Percentiles rank a stretch among this genome's conserved stretches.
Conservation (phyloP, 2,797 vertebrate species). For the Bradypodion ventrale region DNA sequence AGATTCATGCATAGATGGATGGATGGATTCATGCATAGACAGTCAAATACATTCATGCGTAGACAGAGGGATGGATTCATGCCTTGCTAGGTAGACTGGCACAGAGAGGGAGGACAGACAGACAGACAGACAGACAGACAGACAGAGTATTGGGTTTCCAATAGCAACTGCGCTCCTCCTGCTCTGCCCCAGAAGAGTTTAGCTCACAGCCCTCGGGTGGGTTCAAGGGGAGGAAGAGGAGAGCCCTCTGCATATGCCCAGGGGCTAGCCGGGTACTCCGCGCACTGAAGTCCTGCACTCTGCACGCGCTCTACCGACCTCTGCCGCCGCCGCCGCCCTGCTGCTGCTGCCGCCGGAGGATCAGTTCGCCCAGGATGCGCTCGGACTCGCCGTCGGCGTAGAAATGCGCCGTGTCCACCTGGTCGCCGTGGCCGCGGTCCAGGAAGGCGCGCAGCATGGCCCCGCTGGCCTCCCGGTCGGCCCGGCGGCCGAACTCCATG, state of each 20-base stretch:
- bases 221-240: neutral
- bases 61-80: too few species aligned
- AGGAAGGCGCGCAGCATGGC: conserved; percentile 81
- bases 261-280: neutral
- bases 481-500: conserved; percentile 88
- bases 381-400: conserved; percentile 89
- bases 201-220: too few species aligned
- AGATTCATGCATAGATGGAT: too few species aligned
- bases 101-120: too few species aligned
- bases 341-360: conserved; percentile 77
- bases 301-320: fast-evolving
- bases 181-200: too few species aligned
- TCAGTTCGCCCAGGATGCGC: conserved; percentile 83
- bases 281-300: neutral
- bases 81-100: too few species aligned
- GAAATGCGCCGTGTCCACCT: conserved; percentile 89
- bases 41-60: too few species aligned
- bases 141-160: too few species aligned
- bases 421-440: conserved; percentile 75
- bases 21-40: too few species aligned
- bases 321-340: neutral
- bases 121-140: too few species aligned
- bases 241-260: neutral
- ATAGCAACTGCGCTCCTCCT: too few species aligned
- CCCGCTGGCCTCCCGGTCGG: conserved; percentile 76